A percentile compares a stretch with the other conserved stretches of the same genome.
Evolutionary conservation across 2,797 vertebrate species (phyloP).

Genomic region (Falco biarmicus): DNA sequence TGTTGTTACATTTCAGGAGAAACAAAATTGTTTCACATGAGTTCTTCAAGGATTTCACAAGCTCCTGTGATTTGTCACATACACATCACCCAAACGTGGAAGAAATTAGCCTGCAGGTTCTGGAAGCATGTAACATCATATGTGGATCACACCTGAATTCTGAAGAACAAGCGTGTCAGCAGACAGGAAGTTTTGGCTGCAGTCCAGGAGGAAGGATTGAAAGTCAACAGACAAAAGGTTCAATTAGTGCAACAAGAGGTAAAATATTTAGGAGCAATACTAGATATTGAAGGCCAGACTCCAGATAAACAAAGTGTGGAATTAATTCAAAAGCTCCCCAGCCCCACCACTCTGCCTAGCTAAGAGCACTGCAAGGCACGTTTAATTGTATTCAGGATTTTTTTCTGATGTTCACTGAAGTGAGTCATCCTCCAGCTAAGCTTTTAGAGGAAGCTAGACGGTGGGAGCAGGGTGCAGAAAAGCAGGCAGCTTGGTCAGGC

Average conservation of each 20-base stretch:
- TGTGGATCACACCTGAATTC: not conserved
- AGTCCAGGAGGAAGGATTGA: not conserved
- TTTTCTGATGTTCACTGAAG: conserved; percentile 56
- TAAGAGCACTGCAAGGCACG: not conserved
- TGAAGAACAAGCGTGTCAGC: not conserved
- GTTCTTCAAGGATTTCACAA: not conserved
- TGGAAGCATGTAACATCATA: not conserved
- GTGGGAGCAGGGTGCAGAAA: not conserved
- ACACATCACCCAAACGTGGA: not conserved
- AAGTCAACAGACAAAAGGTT: conserved; percentile 52
- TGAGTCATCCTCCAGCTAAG: conserved; percentile 57
- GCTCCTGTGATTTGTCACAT: not conserved
- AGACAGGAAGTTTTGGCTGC: not conserved
- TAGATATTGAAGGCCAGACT: conserved; percentile 14
- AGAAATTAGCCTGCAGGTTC: not conserved
- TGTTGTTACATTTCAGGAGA: not conserved
- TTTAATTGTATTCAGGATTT: conserved; percentile 61
- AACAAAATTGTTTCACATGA: not conserved
- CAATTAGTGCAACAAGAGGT: conserved; percentile 56
- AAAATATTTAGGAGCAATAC: conserved; percentile 38
- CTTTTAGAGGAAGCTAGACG: conserved; percentile 12
- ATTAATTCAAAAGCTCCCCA: conserved; percentile 43
- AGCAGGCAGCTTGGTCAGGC: not conserved
- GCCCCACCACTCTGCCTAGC: not conserved
- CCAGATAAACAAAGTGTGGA: conserved; percentile 35